phyloP scores from a whole-genome alignment of 2,113 vertebrate genomes.

The Colaptes auratus region DNA sequence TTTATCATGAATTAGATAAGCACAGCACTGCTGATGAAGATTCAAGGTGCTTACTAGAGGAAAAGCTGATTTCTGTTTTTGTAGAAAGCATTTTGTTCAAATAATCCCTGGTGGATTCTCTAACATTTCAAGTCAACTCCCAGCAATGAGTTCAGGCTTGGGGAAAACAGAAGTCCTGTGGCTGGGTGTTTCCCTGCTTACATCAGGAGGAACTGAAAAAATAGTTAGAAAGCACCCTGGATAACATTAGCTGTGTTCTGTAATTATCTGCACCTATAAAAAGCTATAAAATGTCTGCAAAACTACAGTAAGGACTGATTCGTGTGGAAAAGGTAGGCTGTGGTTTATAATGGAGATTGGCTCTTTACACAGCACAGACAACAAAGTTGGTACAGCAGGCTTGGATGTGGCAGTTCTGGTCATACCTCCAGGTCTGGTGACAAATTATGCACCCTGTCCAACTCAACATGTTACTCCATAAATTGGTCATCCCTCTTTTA shows the following conservation, averaged over 20 bases:
- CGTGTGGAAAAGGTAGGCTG: neutral
- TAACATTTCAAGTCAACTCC: neutral
- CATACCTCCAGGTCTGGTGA: neutral
- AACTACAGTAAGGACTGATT: neutral
- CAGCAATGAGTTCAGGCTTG: neutral
- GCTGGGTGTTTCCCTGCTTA: neutral
- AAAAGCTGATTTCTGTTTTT: neutral
- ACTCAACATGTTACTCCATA: neutral
- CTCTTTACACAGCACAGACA: neutral
- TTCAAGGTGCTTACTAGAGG: neutral
- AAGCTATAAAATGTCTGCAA: neutral
- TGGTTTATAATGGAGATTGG: neutral
- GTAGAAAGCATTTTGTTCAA: neutral
- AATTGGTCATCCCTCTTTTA: neutral
- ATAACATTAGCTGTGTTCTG: neutral
- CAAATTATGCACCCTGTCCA: neutral
- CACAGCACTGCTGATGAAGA: neutral
- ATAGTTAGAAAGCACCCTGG: neutral
- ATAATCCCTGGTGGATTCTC: neutral
- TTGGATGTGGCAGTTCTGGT: accelerated
- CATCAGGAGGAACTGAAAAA: neutral
- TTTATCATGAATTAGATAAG: neutral
- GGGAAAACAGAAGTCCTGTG: neutral
- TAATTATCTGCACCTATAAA: neutral
- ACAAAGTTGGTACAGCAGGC: accelerated